A percentile compares a stretch with the other conserved stretches of the same genome.
Evolutionary conservation across 2,797 vertebrate species (phyloP).

Genomic region (Cheirogaleus major): DNA sequence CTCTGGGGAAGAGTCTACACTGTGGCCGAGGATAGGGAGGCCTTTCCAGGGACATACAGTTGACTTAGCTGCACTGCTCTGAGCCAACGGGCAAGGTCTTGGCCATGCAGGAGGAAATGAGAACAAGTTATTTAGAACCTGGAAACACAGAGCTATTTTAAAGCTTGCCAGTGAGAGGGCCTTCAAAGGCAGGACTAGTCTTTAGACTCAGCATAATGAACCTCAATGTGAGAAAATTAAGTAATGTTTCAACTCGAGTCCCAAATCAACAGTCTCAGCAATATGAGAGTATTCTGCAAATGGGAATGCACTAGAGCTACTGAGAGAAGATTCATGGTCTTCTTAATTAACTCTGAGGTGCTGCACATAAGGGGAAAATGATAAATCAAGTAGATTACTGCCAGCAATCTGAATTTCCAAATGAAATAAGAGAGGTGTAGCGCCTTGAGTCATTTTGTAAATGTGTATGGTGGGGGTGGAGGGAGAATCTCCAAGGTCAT

Average conservation of each 20-base stretch:
- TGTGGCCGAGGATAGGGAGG: background rate
- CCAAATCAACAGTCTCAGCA: constrained; percentile 70
- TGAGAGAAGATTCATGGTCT: constrained; percentile 71
- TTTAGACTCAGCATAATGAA: constrained; percentile 56
- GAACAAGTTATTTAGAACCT: constrained; percentile 56
- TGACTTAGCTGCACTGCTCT: background rate
- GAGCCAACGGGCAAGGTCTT: constrained; percentile 40
- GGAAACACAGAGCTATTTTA: constrained; percentile 41
- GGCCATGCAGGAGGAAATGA: constrained; percentile 55
- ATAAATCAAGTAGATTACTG: constrained; percentile 72
- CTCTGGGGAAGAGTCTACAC: background rate
- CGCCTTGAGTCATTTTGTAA: constrained; percentile 69
- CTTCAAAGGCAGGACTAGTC: constrained; percentile 45
- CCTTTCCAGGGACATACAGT: background rate
- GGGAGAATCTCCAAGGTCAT: constrained; percentile 59
- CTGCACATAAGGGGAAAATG: constrained; percentile 48
- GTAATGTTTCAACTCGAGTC: constrained; percentile 60
- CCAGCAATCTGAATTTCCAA: constrained; percentile 58
- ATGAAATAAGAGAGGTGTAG: constrained; percentile 68
- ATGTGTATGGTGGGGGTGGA: constrained; percentile 29
- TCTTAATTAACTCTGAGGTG: constrained; percentile 74
- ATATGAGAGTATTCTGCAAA: constrained; percentile 43
- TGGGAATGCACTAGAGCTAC: constrained; percentile 32
- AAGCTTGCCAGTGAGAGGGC: constrained; percentile 36
- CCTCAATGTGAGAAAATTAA: constrained; percentile 49